Evolutionary conservation across 2,113 vertebrate species (phyloP), one percentile per base, ranked within the genome.

Genomic region (Atherinomorus stipes): DNA sequence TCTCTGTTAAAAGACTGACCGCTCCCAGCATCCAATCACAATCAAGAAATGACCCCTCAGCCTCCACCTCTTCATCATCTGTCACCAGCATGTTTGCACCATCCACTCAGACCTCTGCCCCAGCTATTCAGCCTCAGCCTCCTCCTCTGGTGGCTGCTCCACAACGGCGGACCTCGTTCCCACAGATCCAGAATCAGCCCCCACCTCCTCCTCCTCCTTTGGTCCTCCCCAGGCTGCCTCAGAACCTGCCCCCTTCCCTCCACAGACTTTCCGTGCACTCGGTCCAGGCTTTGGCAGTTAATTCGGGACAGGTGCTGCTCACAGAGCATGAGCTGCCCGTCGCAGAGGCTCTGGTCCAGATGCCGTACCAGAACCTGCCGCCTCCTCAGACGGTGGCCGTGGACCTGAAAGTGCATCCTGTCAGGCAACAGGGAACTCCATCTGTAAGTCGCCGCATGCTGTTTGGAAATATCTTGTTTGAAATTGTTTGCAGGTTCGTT

Each of bases 301-400:
- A 96, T 91, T 95, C 96, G 56, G 95, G 95, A 31, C 95, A 94
- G 76, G 83, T 96, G 88, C 91, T 96, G 89, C 92, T 96, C 71
- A 95, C 95, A 3, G 95, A 96, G 90, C 95, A 94, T 38, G 96
- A 96, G 42, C 94, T 96, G 65, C 96, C 96, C 38, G 95, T 95
- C 44, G 94, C 95, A 0, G 95, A 97, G 91, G 94, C 95, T 40
- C 89, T 96, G 86, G 94, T 96, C 87, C 96, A 96, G 92, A 92
- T 97, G 92, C 96, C 96, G 7, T 96, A 96, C 93, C 95, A 96
- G 91, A 93, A 95, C 82, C 94, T 96, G 69, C 95, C 96, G 1
- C 96, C 96, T 25, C 96, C 96, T 8, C 96, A 97, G 89, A 98
- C 96, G 0, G 95, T 96, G 60, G 96, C 96, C 22, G 96, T 98